phyloP scores from a whole-genome alignment of 2,113 vertebrate species.

The Pimephales promelas region DNA sequence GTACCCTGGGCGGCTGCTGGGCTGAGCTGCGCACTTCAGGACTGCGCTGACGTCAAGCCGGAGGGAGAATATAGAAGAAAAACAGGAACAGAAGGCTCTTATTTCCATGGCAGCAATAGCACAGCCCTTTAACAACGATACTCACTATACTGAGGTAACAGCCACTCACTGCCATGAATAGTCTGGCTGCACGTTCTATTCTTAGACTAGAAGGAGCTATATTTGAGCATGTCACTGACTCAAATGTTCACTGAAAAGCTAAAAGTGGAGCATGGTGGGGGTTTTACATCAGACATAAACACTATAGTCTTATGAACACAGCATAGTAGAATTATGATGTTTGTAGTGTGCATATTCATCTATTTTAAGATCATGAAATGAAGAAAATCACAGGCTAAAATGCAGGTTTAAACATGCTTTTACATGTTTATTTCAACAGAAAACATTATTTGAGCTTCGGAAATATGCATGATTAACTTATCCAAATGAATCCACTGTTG shows the following conservation, averaged over 20 bases:
- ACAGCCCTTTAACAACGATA: slow-evolving; percentile 28
- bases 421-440: background rate
- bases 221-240: slow-evolving; percentile 28
- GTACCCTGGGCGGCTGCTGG: slow-evolving; percentile 5
- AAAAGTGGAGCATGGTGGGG: background rate
- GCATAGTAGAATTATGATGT: slow-evolving; percentile 1
- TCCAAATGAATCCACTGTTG: background rate
- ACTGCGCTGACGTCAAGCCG: slow-evolving; percentile 41
- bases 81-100: slow-evolving; percentile 53
- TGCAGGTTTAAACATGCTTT: background rate
- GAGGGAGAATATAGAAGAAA: slow-evolving; percentile 45
- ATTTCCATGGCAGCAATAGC: slow-evolving; percentile 48
- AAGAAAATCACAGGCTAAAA: background rate
- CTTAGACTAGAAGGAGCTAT: slow-evolving; percentile 39
- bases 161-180: slow-evolving; percentile 44
- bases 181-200: slow-evolving; percentile 38
- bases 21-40: slow-evolving; percentile 42
- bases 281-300: slow-evolving; percentile 14
- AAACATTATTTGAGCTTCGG: background rate
- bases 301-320: background rate
- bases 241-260: slow-evolving; percentile 27
- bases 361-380: background rate
- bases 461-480: background rate
- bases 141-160: slow-evolving; percentile 33
- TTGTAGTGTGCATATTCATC: background rate